Conservation (phyloP, 2,888 invertebrate genomes). For the Cactoblastis cactorum region DNA sequence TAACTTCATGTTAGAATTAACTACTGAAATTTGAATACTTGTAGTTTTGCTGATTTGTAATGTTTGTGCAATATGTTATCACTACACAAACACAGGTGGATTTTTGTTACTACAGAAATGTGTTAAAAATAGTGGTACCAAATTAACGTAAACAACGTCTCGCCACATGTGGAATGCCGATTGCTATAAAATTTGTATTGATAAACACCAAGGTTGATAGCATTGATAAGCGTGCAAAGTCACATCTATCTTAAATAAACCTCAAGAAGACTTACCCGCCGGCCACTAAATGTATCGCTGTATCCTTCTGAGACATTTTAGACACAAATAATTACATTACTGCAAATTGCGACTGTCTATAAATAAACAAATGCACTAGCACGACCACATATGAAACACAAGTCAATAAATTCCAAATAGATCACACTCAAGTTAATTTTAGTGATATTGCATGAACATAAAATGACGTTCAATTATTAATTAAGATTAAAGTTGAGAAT, state of each 20-base stretch:
- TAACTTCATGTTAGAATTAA: no score
- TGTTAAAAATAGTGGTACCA: constrained; percentile 23
- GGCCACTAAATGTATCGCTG: constrained; percentile 95
- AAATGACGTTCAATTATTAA: not conserved
- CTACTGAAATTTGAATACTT: not conserved
- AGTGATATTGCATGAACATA: constrained; percentile 16
- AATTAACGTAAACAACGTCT: constrained; percentile 45
- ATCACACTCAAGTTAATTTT: not conserved
- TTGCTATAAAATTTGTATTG: constrained; percentile 20
- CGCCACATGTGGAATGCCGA: constrained; percentile 45
- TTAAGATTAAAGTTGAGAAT: not conserved
- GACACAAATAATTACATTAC: constrained; percentile 72
- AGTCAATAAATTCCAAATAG: not conserved
- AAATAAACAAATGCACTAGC: constrained; percentile 77
- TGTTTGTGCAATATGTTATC: not conserved
- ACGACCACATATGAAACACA: constrained; percentile 41
- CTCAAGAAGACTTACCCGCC: constrained; percentile 90
- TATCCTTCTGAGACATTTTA: constrained; percentile 89
- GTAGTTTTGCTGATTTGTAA: not conserved
- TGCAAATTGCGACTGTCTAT: constrained; percentile 73
- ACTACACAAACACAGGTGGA: constrained; percentile 3
- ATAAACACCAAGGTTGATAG: constrained; percentile 30
- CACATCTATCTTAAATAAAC: constrained; percentile 15
- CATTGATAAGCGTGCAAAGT: constrained; percentile 25
- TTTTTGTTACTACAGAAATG: not conserved